Evolutionary conservation across 2,797 vertebrate species (phyloP).

Genomic region (Bradypus variegatus): DNA sequence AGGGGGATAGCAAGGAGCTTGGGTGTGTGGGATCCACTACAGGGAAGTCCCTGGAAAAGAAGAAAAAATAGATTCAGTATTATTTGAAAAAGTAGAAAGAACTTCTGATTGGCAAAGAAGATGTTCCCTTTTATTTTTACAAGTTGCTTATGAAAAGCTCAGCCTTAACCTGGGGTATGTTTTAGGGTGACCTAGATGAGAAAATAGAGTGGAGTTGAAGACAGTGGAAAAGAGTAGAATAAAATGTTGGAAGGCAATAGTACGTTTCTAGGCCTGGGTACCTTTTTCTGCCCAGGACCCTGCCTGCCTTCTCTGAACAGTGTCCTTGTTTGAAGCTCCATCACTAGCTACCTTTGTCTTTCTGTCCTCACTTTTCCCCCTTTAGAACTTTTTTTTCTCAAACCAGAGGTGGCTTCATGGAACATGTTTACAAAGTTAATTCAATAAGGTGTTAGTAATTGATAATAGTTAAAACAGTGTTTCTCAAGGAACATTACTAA

Average conservation of each 20-base stretch:
- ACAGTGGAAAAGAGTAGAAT: neutral
- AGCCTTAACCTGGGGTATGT: neutral
- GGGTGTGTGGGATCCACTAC: neutral
- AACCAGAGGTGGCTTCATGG: neutral
- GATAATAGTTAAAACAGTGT: neutral
- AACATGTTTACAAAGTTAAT: neutral
- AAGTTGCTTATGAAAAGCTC: neutral
- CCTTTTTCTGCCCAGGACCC: neutral
- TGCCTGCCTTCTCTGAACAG: neutral
- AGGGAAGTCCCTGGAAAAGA: neutral
- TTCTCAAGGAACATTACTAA: neutral
- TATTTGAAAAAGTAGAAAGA: neutral
- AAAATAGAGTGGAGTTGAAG: neutral
- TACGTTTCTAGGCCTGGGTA: neutral
- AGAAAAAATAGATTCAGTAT: neutral
- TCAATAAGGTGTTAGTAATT: neutral
- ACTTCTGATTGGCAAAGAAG: neutral
- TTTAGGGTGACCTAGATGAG: neutral
- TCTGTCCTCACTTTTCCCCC: neutral
- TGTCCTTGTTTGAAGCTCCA: neutral
- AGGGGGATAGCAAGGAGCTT: neutral
- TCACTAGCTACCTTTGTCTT: too few species aligned
- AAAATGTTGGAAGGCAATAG: fast-evolving
- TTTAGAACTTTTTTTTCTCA: neutral
- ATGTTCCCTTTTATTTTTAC: neutral